Percentiles rank a stretch among this genome's conserved stretches.
Conservation (phyloP, 2,797 vertebrate species). For the Sitta carolinensis region DNA sequence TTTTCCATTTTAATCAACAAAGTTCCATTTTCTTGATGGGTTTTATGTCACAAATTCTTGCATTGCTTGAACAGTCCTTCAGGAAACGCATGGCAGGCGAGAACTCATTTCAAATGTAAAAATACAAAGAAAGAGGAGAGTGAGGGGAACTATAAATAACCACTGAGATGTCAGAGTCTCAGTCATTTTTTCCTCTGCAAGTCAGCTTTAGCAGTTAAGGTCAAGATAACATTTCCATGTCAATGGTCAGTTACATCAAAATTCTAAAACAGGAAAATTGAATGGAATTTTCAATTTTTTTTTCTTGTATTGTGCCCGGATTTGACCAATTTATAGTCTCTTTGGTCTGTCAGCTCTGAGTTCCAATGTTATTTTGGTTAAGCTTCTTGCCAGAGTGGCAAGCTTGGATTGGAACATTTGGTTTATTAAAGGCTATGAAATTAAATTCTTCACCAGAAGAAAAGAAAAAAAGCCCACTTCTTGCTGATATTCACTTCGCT, state of each 20-base stretch:
- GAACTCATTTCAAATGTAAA: constrained; percentile 48
- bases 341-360: not conserved
- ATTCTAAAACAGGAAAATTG: constrained; percentile 51
- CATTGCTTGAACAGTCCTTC: not conserved
- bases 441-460: constrained; percentile 38
- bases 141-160: constrained; percentile 56
- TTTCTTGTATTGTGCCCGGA: constrained; percentile 32
- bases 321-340: constrained; percentile 46
- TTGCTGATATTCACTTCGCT: not conserved
- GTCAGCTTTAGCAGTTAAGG: constrained; percentile 64
- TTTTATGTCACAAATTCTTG: constrained; percentile 6
- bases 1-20: not conserved
- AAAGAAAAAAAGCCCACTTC: not conserved
- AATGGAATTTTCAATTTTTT: constrained; percentile 41
- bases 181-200: constrained; percentile 54
- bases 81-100: constrained; percentile 3
- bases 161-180: constrained; percentile 34
- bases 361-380: constrained; percentile 64
- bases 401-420: constrained; percentile 4
- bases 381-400: constrained; percentile 53
- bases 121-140: constrained; percentile 30
- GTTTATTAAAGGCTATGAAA: constrained; percentile 58
- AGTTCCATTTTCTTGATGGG: not conserved
- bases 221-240: constrained; percentile 69
- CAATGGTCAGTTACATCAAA: constrained; percentile 65